Conservation (phyloP, 53 echinoderm and acorn worm species). For the Zoroaster sp. region DNA sequence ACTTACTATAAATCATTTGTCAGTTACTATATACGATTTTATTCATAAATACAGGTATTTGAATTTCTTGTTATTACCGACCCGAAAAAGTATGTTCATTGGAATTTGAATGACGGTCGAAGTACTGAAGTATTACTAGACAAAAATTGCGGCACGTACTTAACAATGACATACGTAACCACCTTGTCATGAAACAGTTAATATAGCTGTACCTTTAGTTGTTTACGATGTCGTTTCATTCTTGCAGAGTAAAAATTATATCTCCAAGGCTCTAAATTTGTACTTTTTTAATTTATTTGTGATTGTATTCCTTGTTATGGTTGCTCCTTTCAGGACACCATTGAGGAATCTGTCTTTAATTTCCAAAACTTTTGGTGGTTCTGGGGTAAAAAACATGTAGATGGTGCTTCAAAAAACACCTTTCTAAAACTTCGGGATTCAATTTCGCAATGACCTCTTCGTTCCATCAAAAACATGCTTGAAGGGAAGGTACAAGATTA, state of each 20-base stretch:
- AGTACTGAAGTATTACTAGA: too few relatives aligned
- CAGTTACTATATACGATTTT: conserved; percentile 9
- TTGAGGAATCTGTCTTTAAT: background rate
- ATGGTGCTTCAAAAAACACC: conserved; percentile 31
- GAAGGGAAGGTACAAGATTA: too few relatives aligned
- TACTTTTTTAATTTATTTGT: too few relatives aligned
- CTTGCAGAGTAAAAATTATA: too few relatives aligned
- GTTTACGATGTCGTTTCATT: too few relatives aligned
- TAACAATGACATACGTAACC: background rate
- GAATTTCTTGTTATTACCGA: background rate
- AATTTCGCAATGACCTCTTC: background rate
- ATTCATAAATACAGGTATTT: background rate
- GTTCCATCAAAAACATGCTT: background rate
- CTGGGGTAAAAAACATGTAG: background rate
- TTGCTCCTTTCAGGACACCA: too few relatives aligned
- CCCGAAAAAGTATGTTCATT: background rate
- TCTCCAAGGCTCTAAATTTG: too few relatives aligned
- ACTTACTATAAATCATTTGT: conserved; percentile 10
- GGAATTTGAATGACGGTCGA: background rate
- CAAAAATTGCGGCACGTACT: conserved; percentile 17
- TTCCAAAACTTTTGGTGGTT: background rate
- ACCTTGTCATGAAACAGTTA: background rate
- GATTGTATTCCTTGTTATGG: too few relatives aligned
- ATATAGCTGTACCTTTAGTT: background rate
- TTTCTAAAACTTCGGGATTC: background rate